Base-by-base conservation (phyloP, 1,140 invertebrate species). In the Solenopsis fugax region DNA sequence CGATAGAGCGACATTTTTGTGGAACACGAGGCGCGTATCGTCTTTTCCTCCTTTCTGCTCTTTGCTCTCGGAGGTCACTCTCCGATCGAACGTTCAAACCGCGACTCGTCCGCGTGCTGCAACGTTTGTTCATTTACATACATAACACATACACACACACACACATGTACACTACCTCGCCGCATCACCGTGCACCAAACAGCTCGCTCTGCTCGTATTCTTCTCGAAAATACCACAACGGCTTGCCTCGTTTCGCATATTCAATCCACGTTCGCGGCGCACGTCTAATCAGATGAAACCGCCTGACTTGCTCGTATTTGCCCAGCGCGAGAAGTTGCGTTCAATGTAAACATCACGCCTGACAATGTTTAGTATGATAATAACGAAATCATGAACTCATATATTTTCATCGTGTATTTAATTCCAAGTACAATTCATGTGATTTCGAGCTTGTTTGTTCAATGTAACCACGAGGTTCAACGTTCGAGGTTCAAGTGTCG, bases 1-100 rank as follows among this genome's bases (percentile, higher is more conserved):
- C 97, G 96, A 93, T 97, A 97, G 96, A 97, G 97, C 82, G 96
- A 96, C 96, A 96, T 96, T 87, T 91, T 87, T 85, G 34, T 9
- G 29, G n/a, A 0, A 67, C 24, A 12, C 54, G 24, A 7, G n/a
- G 0, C 41, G 21, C 21, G 18, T 80, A 12, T 75, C 75, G 7
- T 41, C 21, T 10, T 71, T 18, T 77, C 3, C 13, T 56, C 6
- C 24, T 18, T 48, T 21, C 18, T 18, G 13, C 24, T n/a, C 34
- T 18, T 29, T 7, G 7, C 41, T 5, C 86, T 10, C 41, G n/a
- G 13, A 0, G 52, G 12, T 24, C 5, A 12, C 13, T n/a, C 12
- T n/a, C 52, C 4, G 45, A 41, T 29, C 29, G 21, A 13, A 10
- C 24, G 29, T 16, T 52, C 18, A 75, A 50, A 24, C 41, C 69